These are phyloP conservation scores for Chrysopa pallens DNA, from an alignment of 1,140 invertebrate species.

Conservation along the genomic window DNA sequence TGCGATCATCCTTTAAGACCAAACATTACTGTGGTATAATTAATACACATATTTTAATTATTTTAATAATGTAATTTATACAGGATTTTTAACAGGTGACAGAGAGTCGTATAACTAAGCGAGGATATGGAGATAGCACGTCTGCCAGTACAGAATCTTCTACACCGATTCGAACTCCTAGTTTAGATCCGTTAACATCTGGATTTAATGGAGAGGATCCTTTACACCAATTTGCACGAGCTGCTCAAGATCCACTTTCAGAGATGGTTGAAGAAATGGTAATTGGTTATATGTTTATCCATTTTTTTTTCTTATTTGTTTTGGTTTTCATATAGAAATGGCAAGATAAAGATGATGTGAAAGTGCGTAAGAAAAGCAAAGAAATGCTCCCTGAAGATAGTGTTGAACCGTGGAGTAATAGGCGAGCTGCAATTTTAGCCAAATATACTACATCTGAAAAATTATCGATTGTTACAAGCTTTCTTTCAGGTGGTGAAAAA, in stretches of 20 bases:
- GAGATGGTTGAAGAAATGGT: too few species aligned
- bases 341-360: too few species aligned
- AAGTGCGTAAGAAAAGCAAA: not conserved
- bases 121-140: not conserved
- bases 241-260: not conserved
- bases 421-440: slow-evolving; percentile 53
- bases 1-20: too few species aligned
- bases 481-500: slow-evolving; percentile 62
- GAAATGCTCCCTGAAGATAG: not conserved
- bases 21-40: too few species aligned
- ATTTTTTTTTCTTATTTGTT: too few species aligned
- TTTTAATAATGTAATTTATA: too few species aligned
- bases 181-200: not conserved
- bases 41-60: too few species aligned
- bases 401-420: slow-evolving; percentile 55
- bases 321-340: too few species aligned
- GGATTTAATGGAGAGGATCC: not conserved
- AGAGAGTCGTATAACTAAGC: not conserved
- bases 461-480: slow-evolving; percentile 75
- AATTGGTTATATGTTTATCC: too few species aligned
- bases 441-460: slow-evolving; percentile 87
- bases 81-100: not conserved
- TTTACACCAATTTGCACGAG: not conserved
- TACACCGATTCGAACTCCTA: not conserved
- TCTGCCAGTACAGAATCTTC: not conserved